These are phyloP conservation scores for Saxidomus purpurata DNA, from an alignment of 1,140 invertebrate genomes.

Conservation along the genomic window DNA sequence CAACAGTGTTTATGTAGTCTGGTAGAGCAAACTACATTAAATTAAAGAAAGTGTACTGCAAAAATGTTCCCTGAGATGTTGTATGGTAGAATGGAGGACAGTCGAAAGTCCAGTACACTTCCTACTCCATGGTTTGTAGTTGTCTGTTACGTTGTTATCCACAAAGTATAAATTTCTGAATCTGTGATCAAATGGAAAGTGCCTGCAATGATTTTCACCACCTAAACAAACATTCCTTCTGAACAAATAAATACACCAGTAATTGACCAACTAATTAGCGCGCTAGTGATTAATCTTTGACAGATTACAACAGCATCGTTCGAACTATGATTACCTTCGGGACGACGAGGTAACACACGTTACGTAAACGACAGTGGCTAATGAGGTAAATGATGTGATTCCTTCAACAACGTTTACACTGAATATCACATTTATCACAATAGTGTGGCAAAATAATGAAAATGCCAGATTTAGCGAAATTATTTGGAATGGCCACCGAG, in stretches of 20 bases:
- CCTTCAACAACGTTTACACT: not conserved
- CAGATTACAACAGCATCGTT: not conserved
- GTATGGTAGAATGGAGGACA: too few species aligned
- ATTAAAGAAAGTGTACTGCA: too few species aligned
- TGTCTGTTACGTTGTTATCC: too few species aligned
- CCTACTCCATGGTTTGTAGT: too few species aligned
- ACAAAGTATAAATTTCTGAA: not conserved
- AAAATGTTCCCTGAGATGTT: too few species aligned
- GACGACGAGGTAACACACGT: not conserved
- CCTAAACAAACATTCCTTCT: not conserved
- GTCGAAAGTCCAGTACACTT: too few species aligned
- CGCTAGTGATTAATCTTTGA: not conserved
- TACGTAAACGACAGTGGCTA: slow-evolving; percentile 7
- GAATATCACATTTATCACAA: slow-evolving; percentile 4
- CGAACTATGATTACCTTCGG: not conserved
- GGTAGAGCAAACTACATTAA: too few species aligned
- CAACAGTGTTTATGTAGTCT: too few species aligned
- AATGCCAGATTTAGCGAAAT: not conserved
- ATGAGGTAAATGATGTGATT: not conserved
- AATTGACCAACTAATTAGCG: slow-evolving; percentile 23
- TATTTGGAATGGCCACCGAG: too few species aligned
- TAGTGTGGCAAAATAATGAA: not conserved
- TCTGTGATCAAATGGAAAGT: not conserved
- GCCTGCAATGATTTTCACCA: not conserved
- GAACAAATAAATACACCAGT: slow-evolving; percentile 12